Evolutionary conservation across 53 echinoderm and acorn worm genomes (phyloP).

Genomic region (Zoroaster sp.): DNA sequence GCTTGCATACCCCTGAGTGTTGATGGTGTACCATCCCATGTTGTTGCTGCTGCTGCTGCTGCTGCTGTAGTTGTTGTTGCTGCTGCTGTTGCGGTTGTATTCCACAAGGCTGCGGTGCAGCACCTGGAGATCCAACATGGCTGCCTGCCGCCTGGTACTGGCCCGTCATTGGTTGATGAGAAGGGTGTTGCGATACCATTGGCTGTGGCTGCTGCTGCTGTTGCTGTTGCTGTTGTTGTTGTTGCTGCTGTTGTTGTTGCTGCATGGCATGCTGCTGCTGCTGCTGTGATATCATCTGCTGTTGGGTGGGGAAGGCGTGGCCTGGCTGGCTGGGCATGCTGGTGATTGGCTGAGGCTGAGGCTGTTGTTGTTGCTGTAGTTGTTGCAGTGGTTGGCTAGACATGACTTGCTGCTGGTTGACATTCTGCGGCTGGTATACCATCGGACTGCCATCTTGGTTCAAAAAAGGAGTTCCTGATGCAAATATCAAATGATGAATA

Average conservation of each 20-base stretch:
- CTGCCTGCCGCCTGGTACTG: conserved; percentile 51
- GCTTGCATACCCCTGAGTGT: conserved; percentile 73
- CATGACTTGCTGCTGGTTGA: conserved; percentile 28
- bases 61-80: conserved; percentile 61
- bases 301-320: conserved; percentile 67
- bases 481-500: no score
- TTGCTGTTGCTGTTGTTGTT: no score
- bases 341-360: conserved; percentile 54
- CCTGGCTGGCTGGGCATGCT: conserved; percentile 60
- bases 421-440: conserved; percentile 79
- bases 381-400: conserved; percentile 57
- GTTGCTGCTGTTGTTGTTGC: conserved; percentile 35
- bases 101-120: conserved; percentile 62
- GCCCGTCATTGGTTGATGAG: conserved; percentile 37
- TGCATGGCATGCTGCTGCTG: conserved; percentile 63
- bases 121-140: conserved; percentile 55
- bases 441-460: conserved; percentile 89
- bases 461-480: conserved; percentile 78
- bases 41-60: conserved; percentile 53
- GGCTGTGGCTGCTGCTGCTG: conserved; percentile 28
- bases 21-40: conserved; percentile 74
- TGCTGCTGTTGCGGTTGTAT: conserved; percentile 65
- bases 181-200: conserved; percentile 17
- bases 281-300: conserved; percentile 63
- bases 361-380: conserved; percentile 34